A percentile compares a stretch with the other conserved stretches of the same genome.
phyloP scores from a whole-genome alignment of 1,140 invertebrate genomes.

The Hypothenemus hampei region DNA sequence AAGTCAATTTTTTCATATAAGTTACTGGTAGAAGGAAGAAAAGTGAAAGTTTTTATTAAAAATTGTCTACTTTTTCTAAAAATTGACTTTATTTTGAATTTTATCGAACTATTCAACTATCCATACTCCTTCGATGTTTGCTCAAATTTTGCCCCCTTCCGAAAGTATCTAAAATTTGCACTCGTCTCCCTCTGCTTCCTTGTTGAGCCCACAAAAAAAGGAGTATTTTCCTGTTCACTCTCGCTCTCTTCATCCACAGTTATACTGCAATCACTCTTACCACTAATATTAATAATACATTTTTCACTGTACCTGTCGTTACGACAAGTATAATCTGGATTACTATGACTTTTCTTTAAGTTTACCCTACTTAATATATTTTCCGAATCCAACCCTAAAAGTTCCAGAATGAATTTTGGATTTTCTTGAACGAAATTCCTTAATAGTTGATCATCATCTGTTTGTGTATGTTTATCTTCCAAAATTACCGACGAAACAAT shows the following conservation, averaged over 20 bases:
- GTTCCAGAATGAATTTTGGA: slow-evolving; percentile 47
- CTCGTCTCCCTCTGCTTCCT: slow-evolving; percentile 11
- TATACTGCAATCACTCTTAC: slow-evolving; percentile 20
- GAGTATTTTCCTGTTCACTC: slow-evolving; percentile 24
- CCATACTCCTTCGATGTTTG: slow-evolving; percentile 25
- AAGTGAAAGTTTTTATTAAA: too few species aligned
- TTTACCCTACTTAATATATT: slow-evolving; percentile 36
- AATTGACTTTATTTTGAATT: too few species aligned
- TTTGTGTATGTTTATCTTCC: slow-evolving; percentile 48
- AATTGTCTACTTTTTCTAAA: background rate
- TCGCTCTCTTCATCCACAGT: slow-evolving; percentile 27
- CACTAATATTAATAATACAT: slow-evolving; percentile 12
- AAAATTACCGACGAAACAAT: slow-evolving; percentile 26
- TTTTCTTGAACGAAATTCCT: slow-evolving; percentile 49
- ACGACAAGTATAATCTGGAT: slow-evolving; percentile 31
- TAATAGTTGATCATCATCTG: slow-evolving; percentile 44
- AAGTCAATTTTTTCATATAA: background rate
- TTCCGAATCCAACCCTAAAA: slow-evolving; percentile 50
- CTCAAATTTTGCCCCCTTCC: slow-evolving; percentile 15
- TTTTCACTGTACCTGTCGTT: slow-evolving; percentile 16
- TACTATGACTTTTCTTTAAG: slow-evolving; percentile 41
- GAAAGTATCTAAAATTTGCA: slow-evolving; percentile 26
- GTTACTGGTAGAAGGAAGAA: background rate
- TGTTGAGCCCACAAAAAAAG: slow-evolving; percentile 28
- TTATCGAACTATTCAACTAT: slow-evolving; percentile 11